These are phyloP conservation scores for Hemaris fuciformis DNA, from an alignment of 2,888 invertebrate genomes.

Conservation along the genomic window DNA sequence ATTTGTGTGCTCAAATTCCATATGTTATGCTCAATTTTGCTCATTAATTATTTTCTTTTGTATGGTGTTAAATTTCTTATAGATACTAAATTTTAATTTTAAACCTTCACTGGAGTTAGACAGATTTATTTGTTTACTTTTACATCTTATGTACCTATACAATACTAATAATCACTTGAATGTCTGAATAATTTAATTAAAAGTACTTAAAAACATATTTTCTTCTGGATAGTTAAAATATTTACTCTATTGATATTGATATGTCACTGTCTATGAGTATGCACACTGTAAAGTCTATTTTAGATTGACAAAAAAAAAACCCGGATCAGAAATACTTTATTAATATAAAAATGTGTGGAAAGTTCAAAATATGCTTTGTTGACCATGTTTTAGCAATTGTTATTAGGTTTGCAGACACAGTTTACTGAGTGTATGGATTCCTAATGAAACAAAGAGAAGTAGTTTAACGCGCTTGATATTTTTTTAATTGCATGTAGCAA, in stretches of 20 bases:
- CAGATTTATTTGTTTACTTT: no score
- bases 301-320: background rate
- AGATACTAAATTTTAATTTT: background rate
- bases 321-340: background rate
- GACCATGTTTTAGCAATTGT: background rate
- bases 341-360: background rate
- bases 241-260: background rate
- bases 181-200: background rate
- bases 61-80: background rate
- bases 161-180: no score
- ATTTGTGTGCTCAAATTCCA: background rate
- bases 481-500: slow-evolving; percentile 3
- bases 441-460: background rate
- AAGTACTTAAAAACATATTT: background rate
- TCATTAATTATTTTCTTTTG: background rate
- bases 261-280: no score
- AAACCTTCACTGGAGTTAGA: no score
- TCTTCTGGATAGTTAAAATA: background rate
- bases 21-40: background rate
- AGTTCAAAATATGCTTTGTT: background rate
- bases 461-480: background rate
- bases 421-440: background rate
- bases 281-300: slow-evolving; percentile 3
- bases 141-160: no score
- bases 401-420: background rate